phyloP scores from a whole-genome alignment of 1,140 invertebrate species.

The Onthophagus taurus region DNA sequence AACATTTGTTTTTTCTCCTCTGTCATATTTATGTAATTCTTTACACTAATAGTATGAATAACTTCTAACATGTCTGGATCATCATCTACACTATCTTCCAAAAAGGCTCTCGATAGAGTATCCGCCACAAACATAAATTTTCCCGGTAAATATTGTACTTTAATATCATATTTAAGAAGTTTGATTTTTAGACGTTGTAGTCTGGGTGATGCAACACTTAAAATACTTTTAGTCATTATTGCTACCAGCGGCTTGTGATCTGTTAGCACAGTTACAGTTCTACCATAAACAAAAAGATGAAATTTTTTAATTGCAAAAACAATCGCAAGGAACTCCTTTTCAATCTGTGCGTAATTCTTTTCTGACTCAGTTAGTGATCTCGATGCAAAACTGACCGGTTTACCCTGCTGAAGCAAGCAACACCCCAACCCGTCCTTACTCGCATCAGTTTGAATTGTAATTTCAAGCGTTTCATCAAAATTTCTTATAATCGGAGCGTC shows the following conservation, averaged over 20 bases:
- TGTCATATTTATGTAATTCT: too few relatives aligned
- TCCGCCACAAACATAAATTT: conserved; percentile 16
- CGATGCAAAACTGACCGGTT: conserved; percentile 35
- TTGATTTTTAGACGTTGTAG: conserved; percentile 32
- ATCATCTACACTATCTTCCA: too few relatives aligned
- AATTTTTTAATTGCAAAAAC: conserved; percentile 34
- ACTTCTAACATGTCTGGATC: too few relatives aligned
- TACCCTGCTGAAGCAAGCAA: conserved; percentile 27
- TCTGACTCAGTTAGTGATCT: conserved; percentile 30
- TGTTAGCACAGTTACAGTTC: conserved; percentile 30
- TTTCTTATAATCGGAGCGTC: conserved; percentile 23
- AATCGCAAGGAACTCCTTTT: conserved; percentile 40
- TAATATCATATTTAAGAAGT: conserved; percentile 29
- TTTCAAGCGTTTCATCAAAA: conserved; percentile 25
- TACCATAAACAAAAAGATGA: conserved; percentile 33
- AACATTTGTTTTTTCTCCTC: too few relatives aligned
- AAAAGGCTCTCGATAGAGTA: conserved; percentile 13
- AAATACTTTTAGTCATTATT: conserved; percentile 21
- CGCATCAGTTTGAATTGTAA: conserved; percentile 28
- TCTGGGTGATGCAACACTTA: conserved; percentile 32
- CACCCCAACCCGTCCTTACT: conserved; percentile 28
- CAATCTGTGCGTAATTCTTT: conserved; percentile 35
- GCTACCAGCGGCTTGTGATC: conserved; percentile 36
- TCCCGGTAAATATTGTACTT: conserved; percentile 25
- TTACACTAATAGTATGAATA: too few relatives aligned